Base-by-base conservation (phyloP, 2,113 vertebrate species). In the Pterocles orientalis region DNA sequence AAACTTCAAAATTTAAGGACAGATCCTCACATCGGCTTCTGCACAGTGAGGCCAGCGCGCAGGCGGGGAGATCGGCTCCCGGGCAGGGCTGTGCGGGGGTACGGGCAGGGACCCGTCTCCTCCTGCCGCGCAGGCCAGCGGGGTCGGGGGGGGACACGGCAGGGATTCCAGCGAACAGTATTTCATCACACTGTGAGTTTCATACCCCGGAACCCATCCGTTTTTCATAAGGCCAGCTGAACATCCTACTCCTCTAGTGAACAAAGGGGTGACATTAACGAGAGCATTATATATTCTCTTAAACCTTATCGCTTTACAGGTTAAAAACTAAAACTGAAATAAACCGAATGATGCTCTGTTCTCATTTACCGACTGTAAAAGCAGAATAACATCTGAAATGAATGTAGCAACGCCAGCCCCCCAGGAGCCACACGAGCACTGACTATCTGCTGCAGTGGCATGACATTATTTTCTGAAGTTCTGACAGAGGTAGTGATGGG, bases 131-230 rank as follows among this genome's bases (percentile, higher is more conserved):
- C 82, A 48, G 41, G 41, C 33, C 53, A 34, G 66, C 54, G 5
- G 43, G 6, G 14, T 33, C 3, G 1, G 61, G 41, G 0, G 69
- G 82, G 50, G 57, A 14, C 16, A 26, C 0, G 0, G 62, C 45
- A 51, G 47, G 1, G 5, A 88, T 21, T 50, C 66, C 81, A 29
- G 51, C 1, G 6, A 90, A 29, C 20, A 28, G 5, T 12, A 45
- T 8, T 48, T 73, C 6, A 20, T 8, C 51, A 8, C 56, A 6
- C 20, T 43, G 33, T 19, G 29, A 64, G 50, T 62, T 83, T 76
- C 80, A 26, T 5, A 43, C 18, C 29, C n/a, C 62, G 33, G 13
- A 51, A 21, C 41, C 54, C 60, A 53, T 8, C 54, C 1, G 1
- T 23, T 94, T 90, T 50, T 41, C 45, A 0, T 3, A 58, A 53